Evolutionary conservation across 2,113 vertebrate genomes (phyloP).

Genomic region (Spilogale gracilis): DNA sequence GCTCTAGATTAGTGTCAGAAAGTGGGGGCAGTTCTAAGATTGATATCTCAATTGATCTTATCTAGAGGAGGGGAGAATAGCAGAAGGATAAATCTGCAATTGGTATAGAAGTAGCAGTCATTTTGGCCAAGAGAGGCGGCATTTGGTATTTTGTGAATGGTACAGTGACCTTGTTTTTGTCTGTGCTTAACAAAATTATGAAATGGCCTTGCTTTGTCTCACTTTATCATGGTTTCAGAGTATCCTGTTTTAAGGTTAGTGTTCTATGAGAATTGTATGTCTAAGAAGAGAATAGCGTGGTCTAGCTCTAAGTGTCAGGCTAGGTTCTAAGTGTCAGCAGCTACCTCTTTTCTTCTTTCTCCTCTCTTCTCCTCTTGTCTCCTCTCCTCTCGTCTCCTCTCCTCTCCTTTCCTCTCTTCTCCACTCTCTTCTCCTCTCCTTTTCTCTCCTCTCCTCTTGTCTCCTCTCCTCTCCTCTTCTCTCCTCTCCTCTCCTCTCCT

Average conservation of each 20-base stretch:
- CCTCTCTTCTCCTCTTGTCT: too few relatives aligned
- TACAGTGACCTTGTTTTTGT: neutral
- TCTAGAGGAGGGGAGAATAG: neutral
- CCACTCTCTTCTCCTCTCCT: neutral
- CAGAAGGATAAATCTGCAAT: neutral
- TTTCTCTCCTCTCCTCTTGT: too few relatives aligned
- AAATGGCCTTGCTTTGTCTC: neutral
- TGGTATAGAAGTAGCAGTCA: neutral
- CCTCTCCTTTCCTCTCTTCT: too few relatives aligned
- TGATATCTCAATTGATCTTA: neutral
- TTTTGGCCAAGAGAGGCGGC: neutral
- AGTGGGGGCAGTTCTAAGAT: neutral
- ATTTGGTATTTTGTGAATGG: neutral
- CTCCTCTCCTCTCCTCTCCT: too few relatives aligned
- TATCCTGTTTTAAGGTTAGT: neutral
- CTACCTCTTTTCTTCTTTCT: neutral
- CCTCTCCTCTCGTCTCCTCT: too few relatives aligned
- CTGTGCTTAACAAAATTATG: neutral
- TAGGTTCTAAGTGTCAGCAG: neutral
- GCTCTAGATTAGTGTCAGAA: neutral
- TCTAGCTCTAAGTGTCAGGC: neutral
- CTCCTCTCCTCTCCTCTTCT: too few relatives aligned
- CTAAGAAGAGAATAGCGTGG: neutral
- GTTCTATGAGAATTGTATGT: neutral
- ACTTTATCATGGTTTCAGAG: neutral